Percentiles rank a stretch among this genome's conserved stretches.
Conservation (phyloP, 2,888 invertebrate genomes). For the Metellina segmentata region DNA sequence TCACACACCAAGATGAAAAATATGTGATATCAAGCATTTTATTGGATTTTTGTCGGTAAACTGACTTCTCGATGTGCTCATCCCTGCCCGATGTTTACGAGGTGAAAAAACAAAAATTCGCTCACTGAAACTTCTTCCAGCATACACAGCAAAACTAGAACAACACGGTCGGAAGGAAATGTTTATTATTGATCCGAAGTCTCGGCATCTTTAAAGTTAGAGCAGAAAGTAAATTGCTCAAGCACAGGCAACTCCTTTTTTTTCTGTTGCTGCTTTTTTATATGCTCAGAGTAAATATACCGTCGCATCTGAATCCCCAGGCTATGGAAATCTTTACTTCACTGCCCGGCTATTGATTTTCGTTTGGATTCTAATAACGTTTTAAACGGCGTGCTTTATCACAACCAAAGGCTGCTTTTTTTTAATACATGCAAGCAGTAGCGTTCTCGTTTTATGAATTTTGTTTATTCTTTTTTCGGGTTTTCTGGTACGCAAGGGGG, state of each 20-base stretch:
- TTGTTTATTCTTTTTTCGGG: neutral
- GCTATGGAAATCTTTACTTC: conserved; percentile 33
- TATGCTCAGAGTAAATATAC: conserved; percentile 60
- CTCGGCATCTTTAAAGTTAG: conserved; percentile 69
- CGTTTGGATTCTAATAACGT: conserved; percentile 70
- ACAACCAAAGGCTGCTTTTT: conserved; percentile 9
- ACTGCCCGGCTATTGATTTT: conserved; percentile 67
- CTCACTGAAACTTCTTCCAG: conserved; percentile 35
- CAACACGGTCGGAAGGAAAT: conserved; percentile 36
- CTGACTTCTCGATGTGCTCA: conserved; percentile 39
- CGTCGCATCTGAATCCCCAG: conserved; percentile 44
- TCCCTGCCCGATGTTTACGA: conserved; percentile 44
- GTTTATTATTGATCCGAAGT: conserved; percentile 71
- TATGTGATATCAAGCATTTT: conserved; percentile 62
- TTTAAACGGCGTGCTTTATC: conserved; percentile 72
- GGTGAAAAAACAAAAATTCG: conserved; percentile 36
- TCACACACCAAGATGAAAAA: conserved; percentile 28
- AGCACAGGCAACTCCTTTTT: neutral
- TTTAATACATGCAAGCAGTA: neutral
- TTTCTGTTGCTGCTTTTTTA: neutral
- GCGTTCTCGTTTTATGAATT: too few relatives aligned
- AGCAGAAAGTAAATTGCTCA: conserved; percentile 72
- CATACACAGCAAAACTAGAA: conserved; percentile 50
- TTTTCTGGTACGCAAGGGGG: neutral
- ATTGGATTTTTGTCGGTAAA: conserved; percentile 67